Conservation (phyloP, 2,888 invertebrate species). For the Polylopha cassiicola region DNA sequence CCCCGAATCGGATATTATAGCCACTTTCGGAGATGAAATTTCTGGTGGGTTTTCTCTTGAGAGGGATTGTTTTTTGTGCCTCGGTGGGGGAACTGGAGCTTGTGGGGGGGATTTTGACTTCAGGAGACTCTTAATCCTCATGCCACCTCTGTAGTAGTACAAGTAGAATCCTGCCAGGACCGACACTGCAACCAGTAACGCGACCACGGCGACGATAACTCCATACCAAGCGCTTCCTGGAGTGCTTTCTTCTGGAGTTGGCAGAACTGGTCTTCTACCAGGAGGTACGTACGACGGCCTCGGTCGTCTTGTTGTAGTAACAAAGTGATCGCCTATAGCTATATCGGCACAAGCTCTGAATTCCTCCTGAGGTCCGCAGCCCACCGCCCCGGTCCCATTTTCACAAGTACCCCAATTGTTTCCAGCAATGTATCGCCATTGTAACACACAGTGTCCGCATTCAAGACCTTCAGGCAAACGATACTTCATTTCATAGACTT, state of each 20-base stretch:
- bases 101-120: constrained; percentile 59
- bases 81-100: constrained; percentile 65
- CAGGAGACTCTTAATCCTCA: constrained; percentile 80
- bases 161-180: constrained; percentile 82
- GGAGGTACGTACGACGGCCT: constrained; percentile 67
- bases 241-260: constrained; percentile 61
- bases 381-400: constrained; percentile 86
- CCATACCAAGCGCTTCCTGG: constrained; percentile 71
- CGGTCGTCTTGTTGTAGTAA: constrained; percentile 62
- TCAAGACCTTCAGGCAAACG: constrained; percentile 79
- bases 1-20: constrained; percentile 58
- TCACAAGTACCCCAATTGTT: constrained; percentile 89
- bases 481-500: constrained; percentile 86
- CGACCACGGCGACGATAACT: constrained; percentile 79
- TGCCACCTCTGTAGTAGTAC: constrained; percentile 86
- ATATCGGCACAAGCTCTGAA: constrained; percentile 92
- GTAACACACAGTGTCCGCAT: constrained; percentile 89
- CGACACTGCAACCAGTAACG: constrained; percentile 81
- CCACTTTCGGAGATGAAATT: constrained; percentile 53
- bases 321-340: constrained; percentile 78
- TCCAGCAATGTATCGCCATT: constrained; percentile 92
- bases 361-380: constrained; percentile 93
- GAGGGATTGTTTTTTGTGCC: constrained; percentile 60
- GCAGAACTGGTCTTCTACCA: constrained; percentile 57
- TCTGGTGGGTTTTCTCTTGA: constrained; percentile 61